A percentile compares a stretch with the other conserved stretches of the same genome.
Conservation (phyloP, 1,140 invertebrate species). For the Solenopsis invicta region DNA sequence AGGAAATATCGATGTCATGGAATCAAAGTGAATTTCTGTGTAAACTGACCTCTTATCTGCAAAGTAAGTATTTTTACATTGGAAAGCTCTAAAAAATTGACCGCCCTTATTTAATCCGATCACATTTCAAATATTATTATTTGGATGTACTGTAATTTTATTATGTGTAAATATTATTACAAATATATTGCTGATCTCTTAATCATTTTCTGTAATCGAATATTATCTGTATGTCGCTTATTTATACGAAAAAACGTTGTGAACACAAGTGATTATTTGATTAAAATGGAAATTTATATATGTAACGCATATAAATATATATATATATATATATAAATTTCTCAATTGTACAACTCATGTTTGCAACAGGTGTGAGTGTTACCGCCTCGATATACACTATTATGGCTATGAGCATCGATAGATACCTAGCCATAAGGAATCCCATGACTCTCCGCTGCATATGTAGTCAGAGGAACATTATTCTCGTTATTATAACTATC, state of each 20-base stretch:
- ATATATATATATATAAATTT: not conserved
- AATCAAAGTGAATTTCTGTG: constrained; percentile 91
- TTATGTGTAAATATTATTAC: not conserved
- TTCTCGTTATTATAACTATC: constrained; percentile 88
- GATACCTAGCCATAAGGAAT: constrained; percentile 92
- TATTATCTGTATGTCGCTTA: not conserved
- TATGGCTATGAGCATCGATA: constrained; percentile 92
- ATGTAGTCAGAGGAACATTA: constrained; percentile 90
- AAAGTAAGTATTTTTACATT: constrained; percentile 88
- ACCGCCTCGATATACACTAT: constrained; percentile 93
- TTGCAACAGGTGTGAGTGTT: constrained; percentile 90
- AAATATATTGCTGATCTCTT: not conserved
- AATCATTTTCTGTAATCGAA: not conserved
- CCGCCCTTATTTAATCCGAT: not conserved
- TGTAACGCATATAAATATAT: not conserved
- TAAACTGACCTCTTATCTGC: constrained; percentile 91
- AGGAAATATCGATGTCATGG: constrained; percentile 91
- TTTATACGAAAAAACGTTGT: not conserved
- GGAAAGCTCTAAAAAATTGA: not conserved
- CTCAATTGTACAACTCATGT: constrained; percentile 3
- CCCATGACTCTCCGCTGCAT: constrained; percentile 90
- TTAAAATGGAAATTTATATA: not conserved
- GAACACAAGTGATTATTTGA: not conserved
- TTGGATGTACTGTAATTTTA: not conserved
- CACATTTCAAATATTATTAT: not conserved